phyloP scores from a whole-genome alignment of 2,113 vertebrate species.

The Ailuropoda melanoleuca region DNA sequence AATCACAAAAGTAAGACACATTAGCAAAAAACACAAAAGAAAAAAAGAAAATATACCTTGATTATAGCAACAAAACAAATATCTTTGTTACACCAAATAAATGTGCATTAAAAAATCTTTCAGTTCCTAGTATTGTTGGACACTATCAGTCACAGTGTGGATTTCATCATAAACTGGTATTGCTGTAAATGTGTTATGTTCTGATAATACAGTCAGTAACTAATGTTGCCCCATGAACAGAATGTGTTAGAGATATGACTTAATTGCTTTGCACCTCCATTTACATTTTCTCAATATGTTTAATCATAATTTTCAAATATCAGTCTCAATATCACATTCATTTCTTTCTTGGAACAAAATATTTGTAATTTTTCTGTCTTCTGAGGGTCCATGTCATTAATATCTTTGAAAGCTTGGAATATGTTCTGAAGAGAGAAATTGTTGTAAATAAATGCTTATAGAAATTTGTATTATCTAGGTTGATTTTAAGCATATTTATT shows the following conservation, averaged over 20 bases:
- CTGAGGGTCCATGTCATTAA: background rate
- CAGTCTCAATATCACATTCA: slow-evolving; percentile 28
- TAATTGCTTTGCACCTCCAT: slow-evolving; percentile 58
- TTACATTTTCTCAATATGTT: slow-evolving; percentile 51
- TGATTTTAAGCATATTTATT: slow-evolving; percentile 17
- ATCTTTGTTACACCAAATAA: background rate
- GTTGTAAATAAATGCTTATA: background rate
- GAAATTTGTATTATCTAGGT: background rate
- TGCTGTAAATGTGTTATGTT: slow-evolving; percentile 36
- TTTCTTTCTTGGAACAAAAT: slow-evolving; percentile 41
- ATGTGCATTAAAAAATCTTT: background rate
- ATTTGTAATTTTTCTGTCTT: slow-evolving; percentile 1
- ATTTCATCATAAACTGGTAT: background rate
- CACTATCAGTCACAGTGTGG: background rate
- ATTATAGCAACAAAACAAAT: background rate
- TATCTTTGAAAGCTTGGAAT: background rate
- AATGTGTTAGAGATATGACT: slow-evolving; percentile 52
- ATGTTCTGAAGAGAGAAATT: background rate
- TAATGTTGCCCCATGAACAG: slow-evolving; percentile 4
- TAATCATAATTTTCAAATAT: slow-evolving; percentile 53
- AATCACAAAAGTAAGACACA: slow-evolving; percentile 27
- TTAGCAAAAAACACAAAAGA: background rate
- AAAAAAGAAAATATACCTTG: background rate
- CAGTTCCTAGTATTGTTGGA: background rate
- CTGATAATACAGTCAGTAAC: slow-evolving; percentile 48